A percentile compares a stretch with the other conserved stretches of the same genome.
Conservation (phyloP, 2,113 vertebrate species). For the Oryzias woworae region DNA sequence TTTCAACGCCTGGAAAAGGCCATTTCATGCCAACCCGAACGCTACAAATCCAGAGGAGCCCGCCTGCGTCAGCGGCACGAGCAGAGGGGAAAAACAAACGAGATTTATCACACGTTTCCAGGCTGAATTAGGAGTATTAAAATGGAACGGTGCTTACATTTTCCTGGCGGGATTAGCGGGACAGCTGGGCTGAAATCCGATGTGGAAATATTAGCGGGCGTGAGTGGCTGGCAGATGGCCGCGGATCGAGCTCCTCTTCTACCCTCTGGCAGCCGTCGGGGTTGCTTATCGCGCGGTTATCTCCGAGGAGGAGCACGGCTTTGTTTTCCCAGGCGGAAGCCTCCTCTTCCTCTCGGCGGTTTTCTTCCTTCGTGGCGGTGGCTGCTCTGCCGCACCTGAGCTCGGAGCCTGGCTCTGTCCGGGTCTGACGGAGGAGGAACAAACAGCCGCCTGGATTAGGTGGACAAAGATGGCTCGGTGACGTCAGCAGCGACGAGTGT, state of each 20-base stretch:
- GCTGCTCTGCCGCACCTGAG: conserved; percentile 53
- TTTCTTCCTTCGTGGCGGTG: background rate
- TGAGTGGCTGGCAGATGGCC: conserved; percentile 64
- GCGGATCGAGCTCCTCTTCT: conserved; percentile 61
- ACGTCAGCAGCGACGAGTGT: conserved; percentile 78
- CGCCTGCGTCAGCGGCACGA: no score
- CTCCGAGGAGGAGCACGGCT: conserved; percentile 54
- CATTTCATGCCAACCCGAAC: no score
- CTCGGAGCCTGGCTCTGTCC: conserved; percentile 50
- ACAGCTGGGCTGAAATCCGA: conserved; percentile 63
- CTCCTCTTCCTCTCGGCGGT: background rate
- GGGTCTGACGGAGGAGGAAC: conserved; percentile 72
- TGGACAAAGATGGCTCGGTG: conserved; percentile 78
- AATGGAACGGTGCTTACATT: conserved; percentile 61
- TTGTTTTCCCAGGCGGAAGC: conserved; percentile 9
- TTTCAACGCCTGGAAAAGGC: background rate
- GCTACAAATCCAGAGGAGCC: no score
- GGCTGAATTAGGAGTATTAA: background rate
- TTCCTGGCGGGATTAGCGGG: conserved; percentile 45
- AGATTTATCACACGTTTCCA: no score
- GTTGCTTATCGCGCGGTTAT: conserved; percentile 58
- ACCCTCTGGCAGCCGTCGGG: conserved; percentile 61
- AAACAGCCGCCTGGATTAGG: conserved; percentile 72
- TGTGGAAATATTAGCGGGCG: conserved; percentile 45
- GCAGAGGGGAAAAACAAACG: no score